Evolutionary conservation across 2,113 vertebrate species (phyloP).

Genomic region (Collichthys lucidus): DNA sequence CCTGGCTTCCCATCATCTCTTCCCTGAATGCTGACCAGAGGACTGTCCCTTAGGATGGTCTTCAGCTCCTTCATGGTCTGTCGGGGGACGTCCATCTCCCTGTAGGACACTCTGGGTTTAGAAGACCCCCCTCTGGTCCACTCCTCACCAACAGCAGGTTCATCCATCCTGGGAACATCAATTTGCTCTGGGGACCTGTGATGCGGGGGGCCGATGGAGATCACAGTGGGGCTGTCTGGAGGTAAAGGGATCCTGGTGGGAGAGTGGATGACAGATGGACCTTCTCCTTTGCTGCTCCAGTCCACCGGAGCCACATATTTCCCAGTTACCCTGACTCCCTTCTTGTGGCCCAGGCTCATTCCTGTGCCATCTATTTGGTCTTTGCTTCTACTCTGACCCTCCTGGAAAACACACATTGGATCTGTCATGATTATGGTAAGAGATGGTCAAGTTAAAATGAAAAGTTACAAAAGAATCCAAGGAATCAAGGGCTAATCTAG

Average conservation of each 20-base stretch:
- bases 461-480: background rate
- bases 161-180: constrained; percentile 44
- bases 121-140: constrained; percentile 27
- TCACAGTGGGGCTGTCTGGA: constrained; percentile 48
- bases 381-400: constrained; percentile 73
- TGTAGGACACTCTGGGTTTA: constrained; percentile 27
- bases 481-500: background rate
- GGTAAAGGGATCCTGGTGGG: constrained; percentile 45
- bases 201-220: constrained; percentile 63
- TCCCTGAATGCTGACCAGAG: constrained; percentile 60
- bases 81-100: constrained; percentile 73
- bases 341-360: constrained; percentile 84
- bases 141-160: background rate
- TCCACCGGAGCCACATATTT: constrained; percentile 70
- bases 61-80: constrained; percentile 86
- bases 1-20: constrained; percentile 53
- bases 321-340: constrained; percentile 81
- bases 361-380: constrained; percentile 87
- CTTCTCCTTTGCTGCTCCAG: constrained; percentile 76
- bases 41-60: constrained; percentile 80
- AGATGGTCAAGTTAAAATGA: background rate
- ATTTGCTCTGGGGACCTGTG: constrained; percentile 37
- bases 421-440: constrained; percentile 34
- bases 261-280: constrained; percentile 64
- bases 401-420: constrained; percentile 79